phyloP scores from a whole-genome alignment of 2,113 vertebrate genomes.

The Plestiodon gilberti region DNA sequence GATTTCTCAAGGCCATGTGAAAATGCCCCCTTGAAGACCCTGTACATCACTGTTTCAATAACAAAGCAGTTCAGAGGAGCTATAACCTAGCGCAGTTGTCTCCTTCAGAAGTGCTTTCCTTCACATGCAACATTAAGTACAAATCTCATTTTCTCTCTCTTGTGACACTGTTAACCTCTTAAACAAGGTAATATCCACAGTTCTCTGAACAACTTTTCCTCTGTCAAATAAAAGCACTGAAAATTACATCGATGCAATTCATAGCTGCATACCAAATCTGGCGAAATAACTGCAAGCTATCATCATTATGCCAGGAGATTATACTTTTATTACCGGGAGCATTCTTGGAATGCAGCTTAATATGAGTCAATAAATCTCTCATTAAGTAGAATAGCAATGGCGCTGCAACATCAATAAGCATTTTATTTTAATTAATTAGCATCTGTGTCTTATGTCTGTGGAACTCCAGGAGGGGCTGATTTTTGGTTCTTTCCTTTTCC shows the following conservation, averaged over 20 bases:
- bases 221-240: conserved; percentile 29
- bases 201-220: conserved; percentile 32
- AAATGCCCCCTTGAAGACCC: neutral
- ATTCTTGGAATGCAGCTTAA: conserved; percentile 28
- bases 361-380: conserved; percentile 28
- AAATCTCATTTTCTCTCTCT: conserved; percentile 50
- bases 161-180: conserved; percentile 47
- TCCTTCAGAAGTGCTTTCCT: conserved; percentile 21
- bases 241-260: conserved; percentile 44
- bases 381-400: conserved; percentile 34
- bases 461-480: neutral
- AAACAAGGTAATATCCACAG: conserved; percentile 31
- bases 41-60: neutral
- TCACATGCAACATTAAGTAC: conserved; percentile 42
- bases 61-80: neutral
- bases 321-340: conserved; percentile 39
- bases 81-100: neutral
- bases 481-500: neutral
- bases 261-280: conserved; percentile 29
- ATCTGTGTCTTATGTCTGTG: neutral
- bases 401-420: neutral
- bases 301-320: conserved; percentile 29
- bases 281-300: conserved; percentile 28
- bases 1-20: neutral
- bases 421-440: conserved; percentile 48